Evolutionary conservation across 2,797 vertebrate genomes (phyloP).

Genomic region (Phoeniculus purpureus): DNA sequence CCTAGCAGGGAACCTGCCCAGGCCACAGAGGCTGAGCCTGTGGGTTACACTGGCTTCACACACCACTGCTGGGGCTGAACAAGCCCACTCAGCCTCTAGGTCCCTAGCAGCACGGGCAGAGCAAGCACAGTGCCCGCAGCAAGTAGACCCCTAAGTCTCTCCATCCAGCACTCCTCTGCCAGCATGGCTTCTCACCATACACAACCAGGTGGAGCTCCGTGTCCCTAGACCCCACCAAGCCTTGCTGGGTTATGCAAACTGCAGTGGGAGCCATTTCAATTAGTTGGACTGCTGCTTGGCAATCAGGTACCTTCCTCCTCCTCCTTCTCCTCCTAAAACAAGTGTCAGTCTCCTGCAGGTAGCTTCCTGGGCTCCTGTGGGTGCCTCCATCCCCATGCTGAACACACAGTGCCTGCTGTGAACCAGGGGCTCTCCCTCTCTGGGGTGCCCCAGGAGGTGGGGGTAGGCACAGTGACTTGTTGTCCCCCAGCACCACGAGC

Average conservation of each 20-base stretch:
- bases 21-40: accelerated
- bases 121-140: accelerated
- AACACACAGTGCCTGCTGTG: accelerated
- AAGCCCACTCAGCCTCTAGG: accelerated
- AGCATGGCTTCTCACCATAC: not conserved
- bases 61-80: accelerated
- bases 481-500: accelerated
- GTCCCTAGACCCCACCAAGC: not conserved
- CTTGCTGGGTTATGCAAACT: not conserved
- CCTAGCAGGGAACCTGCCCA: accelerated
- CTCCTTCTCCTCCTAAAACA: not conserved
- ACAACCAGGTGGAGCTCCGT: not conserved
- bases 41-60: accelerated
- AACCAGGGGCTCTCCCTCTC: not conserved
- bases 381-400: not conserved
- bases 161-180: accelerated
- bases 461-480: accelerated
- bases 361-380: not conserved
- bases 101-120: accelerated
- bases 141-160: not conserved
- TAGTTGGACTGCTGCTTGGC: slow-evolving; percentile 28
- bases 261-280: not conserved
- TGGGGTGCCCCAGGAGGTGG: accelerated
- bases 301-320: slow-evolving; percentile 55
- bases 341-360: not conserved